Conservation (phyloP, 2,113 vertebrate genomes). For the Gadus chalcogrammus region DNA sequence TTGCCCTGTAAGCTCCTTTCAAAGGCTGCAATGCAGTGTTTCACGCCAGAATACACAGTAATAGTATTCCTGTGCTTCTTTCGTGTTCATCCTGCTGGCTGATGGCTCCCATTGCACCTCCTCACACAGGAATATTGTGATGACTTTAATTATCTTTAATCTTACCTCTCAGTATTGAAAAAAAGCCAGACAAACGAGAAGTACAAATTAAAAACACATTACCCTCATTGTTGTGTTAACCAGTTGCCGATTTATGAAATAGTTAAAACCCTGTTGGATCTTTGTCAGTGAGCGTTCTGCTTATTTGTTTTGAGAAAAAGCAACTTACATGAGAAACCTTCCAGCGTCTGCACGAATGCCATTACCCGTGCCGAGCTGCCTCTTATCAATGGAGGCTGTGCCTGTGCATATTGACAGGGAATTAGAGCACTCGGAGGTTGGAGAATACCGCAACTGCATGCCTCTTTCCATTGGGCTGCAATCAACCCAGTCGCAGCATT, state of each 20-base stretch:
- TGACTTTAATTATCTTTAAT: not conserved
- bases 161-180: not conserved
- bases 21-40: too few species aligned
- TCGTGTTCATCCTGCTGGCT: not conserved
- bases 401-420: constrained; percentile 34
- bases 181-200: not conserved
- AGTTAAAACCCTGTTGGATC: not conserved
- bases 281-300: not conserved
- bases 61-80: too few species aligned
- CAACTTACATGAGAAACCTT: not conserved
- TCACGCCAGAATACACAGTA: too few species aligned
- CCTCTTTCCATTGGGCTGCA: too few species aligned
- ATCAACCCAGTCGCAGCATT: not conserved
- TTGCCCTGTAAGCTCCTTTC: too few species aligned
- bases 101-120: not conserved
- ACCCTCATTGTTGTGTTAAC: too few species aligned
- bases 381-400: constrained; percentile 17
- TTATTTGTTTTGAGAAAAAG: constrained; percentile 2
- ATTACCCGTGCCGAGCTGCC: constrained; percentile 2
- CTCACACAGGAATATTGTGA: not conserved
- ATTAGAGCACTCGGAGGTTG: constrained; percentile 5
- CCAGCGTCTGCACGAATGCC: constrained; percentile 7
- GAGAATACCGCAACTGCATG: not conserved
- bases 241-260: too few species aligned
- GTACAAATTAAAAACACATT: not conserved